Percentiles rank a stretch among this genome's conserved stretches.
Evolutionary conservation across 1,140 invertebrate genomes (phyloP).

Genomic region (Lasaia peninsularis): DNA sequence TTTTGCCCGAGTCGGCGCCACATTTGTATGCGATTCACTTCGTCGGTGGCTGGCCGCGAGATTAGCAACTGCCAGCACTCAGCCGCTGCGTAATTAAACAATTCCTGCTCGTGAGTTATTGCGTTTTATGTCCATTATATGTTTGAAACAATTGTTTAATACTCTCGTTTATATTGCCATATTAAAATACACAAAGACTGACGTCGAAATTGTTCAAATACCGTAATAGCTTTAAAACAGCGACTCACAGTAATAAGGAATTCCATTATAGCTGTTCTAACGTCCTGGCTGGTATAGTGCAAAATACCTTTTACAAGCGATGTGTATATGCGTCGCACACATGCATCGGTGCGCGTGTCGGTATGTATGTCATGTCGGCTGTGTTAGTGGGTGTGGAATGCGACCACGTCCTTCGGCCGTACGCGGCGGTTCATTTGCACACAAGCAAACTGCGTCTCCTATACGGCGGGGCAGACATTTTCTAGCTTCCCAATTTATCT

Average conservation of each 20-base stretch:
- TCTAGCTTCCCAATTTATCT: slow-evolving; percentile 66
- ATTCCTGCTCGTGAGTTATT: slow-evolving; percentile 49
- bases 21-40: slow-evolving; percentile 68
- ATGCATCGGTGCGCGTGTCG: slow-evolving; percentile 42
- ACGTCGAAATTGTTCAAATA: slow-evolving; percentile 15
- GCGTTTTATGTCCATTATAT: slow-evolving; percentile 26
- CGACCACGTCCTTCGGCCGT: slow-evolving; percentile 69
- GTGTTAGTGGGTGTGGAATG: slow-evolving; percentile 63
- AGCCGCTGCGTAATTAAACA: slow-evolving; percentile 59
- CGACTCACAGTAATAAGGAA: slow-evolving; percentile 38
- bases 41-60: slow-evolving; percentile 49
- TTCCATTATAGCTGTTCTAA: slow-evolving; percentile 40
- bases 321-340: slow-evolving; percentile 43
- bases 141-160: slow-evolving; percentile 11
- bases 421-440: slow-evolving; percentile 65
- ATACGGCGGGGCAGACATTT: slow-evolving; percentile 45
- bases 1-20: slow-evolving; percentile 50
- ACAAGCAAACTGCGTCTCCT: slow-evolving; percentile 39
- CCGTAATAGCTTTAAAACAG: slow-evolving; percentile 26
- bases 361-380: slow-evolving; percentile 62
- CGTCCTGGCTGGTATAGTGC: slow-evolving; percentile 32
- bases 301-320: slow-evolving; percentile 39
- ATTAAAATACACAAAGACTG: slow-evolving; percentile 30
- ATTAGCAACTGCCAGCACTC: slow-evolving; percentile 46
- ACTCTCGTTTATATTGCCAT: slow-evolving; percentile 22